These are phyloP conservation scores for Ctenosaura bakeri DNA, from an alignment of 2,797 vertebrate genomes.

Conservation along the genomic window DNA sequence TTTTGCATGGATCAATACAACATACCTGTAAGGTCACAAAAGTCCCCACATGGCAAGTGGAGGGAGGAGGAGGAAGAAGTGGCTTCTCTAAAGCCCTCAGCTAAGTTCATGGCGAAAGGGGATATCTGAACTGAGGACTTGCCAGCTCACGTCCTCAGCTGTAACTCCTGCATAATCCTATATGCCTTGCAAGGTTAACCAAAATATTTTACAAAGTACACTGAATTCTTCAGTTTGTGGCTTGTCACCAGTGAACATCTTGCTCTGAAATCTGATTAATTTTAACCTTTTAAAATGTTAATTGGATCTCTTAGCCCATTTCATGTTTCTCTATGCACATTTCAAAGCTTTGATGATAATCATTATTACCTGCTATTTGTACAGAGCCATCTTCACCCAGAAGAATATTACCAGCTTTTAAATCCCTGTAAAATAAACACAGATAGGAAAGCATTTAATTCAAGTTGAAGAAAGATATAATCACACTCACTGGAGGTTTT, in stretches of 20 bases:
- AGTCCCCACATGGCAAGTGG: neutral
- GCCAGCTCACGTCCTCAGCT: neutral
- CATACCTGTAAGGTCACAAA: neutral
- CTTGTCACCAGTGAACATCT: neutral
- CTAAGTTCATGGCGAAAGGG: neutral
- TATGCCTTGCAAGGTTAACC: neutral
- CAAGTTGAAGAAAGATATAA: neutral
- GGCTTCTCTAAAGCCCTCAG: neutral
- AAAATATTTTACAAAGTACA: neutral
- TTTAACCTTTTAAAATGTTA: neutral
- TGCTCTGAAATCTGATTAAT: slow-evolving; percentile 6
- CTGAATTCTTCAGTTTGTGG: neutral
- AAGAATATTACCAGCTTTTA: slow-evolving; percentile 99
- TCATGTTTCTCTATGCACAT: slow-evolving; percentile 34
- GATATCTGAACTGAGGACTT: neutral
- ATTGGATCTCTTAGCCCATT: neutral
- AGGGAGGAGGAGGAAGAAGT: too few relatives aligned
- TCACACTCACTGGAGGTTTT: neutral
- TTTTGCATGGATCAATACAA: neutral
- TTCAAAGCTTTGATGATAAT: slow-evolving; percentile 20
- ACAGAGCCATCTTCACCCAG: slow-evolving; percentile 98
- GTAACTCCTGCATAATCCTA: neutral
- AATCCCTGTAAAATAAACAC: slow-evolving; percentile 82
- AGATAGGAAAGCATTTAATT: slow-evolving; percentile 61
- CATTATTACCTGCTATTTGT: slow-evolving; percentile 95